Conservation (phyloP, 2,888 invertebrate genomes). For the Venusia cambrica region DNA sequence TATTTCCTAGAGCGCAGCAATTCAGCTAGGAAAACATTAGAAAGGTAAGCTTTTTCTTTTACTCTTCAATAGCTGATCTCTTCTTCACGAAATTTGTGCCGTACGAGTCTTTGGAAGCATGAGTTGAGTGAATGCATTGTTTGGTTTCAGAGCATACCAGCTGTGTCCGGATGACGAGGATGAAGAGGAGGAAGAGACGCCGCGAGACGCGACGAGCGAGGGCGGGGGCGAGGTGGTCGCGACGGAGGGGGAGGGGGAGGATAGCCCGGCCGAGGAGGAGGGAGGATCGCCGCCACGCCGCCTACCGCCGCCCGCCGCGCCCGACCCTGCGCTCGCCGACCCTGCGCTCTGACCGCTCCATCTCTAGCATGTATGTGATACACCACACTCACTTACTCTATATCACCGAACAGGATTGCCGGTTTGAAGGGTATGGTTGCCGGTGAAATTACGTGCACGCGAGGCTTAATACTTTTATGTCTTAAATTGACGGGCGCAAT, state of each 20-base stretch:
- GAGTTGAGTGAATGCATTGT: background rate
- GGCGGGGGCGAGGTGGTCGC: slow-evolving; percentile 53
- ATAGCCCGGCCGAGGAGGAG: slow-evolving; percentile 44
- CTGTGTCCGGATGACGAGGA: slow-evolving; percentile 73
- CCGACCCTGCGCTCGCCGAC: slow-evolving; percentile 20
- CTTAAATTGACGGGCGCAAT: no score
- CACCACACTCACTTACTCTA: no score
- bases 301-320: slow-evolving; percentile 31
- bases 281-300: slow-evolving; percentile 30
- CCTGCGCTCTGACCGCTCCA: slow-evolving; percentile 25
- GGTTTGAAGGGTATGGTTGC: no score
- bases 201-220: slow-evolving; percentile 48
- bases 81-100: no score
- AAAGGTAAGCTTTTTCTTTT: slow-evolving; percentile 52
- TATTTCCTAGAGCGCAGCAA: slow-evolving; percentile 96
- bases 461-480: no score
- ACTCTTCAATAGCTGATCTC: no score
- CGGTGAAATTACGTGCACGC: no score
- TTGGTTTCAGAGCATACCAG: slow-evolving; percentile 61
- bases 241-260: slow-evolving; percentile 41
- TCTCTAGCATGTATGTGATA: slow-evolving; percentile 12
- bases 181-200: slow-evolving; percentile 70
- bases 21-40: slow-evolving; percentile 93
- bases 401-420: no score
- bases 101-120: background rate